Percentiles rank a stretch among this genome's conserved stretches.
Conservation (phyloP, 2,797 vertebrate species). For the Rallus crepitans region DNA sequence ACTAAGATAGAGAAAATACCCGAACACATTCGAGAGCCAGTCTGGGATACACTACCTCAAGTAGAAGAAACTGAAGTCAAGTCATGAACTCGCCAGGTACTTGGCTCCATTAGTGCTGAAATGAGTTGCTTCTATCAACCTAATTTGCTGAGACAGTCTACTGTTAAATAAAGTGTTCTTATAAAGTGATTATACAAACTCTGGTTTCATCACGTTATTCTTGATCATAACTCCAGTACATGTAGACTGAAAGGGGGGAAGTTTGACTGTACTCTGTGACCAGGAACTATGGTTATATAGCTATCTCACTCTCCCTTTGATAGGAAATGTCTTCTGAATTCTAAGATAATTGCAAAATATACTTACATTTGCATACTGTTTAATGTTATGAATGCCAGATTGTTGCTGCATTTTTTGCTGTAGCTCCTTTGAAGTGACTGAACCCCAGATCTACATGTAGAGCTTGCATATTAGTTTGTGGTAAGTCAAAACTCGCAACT, state of each 20-base stretch:
- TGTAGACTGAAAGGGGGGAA: neutral
- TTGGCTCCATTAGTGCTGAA: neutral
- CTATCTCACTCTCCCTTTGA: neutral
- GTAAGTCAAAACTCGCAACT: neutral
- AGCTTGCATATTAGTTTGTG: neutral
- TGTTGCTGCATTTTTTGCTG: neutral
- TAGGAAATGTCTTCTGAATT: neutral
- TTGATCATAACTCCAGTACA: neutral
- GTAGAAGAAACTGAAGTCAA: conserved; percentile 74
- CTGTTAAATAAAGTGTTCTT: conserved; percentile 42
- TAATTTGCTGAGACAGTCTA: neutral
- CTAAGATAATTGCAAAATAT: neutral
- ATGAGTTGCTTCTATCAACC: neutral
- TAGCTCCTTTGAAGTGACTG: neutral
- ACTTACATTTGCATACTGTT: neutral
- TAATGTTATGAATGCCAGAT: neutral
- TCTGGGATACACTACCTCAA: conserved; percentile 83
- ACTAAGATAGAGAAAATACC: conserved; percentile 89
- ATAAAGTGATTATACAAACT: neutral
- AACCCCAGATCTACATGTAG: neutral
- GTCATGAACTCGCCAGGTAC: conserved; percentile 21
- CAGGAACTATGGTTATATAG: neutral
- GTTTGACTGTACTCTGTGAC: neutral
- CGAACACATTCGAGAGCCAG: conserved; percentile 88
- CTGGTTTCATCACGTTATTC: neutral